Evolutionary conservation across 2,797 vertebrate genomes (phyloP).

Genomic region (Acanthurus leucopareius): DNA sequence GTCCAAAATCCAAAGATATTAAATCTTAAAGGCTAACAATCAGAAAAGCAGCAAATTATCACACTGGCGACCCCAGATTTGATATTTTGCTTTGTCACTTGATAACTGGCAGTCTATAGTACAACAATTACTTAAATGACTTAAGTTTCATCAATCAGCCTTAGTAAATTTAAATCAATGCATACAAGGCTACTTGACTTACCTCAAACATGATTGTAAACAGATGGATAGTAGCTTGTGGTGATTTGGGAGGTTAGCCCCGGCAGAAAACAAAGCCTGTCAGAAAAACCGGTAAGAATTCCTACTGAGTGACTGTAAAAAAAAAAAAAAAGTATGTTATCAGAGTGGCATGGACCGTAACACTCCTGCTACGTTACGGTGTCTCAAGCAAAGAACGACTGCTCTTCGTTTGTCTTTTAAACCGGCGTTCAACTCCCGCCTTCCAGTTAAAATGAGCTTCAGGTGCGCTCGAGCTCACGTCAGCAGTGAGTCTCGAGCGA

Average conservation of each 20-base stretch:
- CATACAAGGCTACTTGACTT: not conserved
- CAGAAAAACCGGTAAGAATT: not conserved
- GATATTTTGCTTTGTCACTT: too few species aligned
- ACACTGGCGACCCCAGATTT: too few species aligned
- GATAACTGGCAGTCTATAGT: too few species aligned
- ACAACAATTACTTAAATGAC: too few species aligned
- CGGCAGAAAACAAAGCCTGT: not conserved
- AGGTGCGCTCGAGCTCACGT: conserved; percentile 71
- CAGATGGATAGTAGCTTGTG: not conserved
- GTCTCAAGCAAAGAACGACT: rapidly evolving
- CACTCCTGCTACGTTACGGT: not conserved
- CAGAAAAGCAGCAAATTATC: too few species aligned
- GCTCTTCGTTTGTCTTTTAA: conserved; percentile 56
- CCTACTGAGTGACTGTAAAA: not conserved
- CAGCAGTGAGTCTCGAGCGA: not conserved
- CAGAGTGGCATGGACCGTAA: not conserved
- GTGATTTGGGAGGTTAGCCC: not conserved
- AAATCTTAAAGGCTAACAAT: too few species aligned
- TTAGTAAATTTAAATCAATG: too few species aligned
- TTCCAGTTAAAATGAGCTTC: conserved; percentile 61
- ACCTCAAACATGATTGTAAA: conserved; percentile 78
- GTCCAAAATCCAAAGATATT: too few species aligned
- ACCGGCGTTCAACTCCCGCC: conserved; percentile 45
- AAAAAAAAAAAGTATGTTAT: too few species aligned
- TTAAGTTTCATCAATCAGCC: too few species aligned